Conservation (phyloP, 64 coral and sea anemone genomes). For the Porites lutea region DNA sequence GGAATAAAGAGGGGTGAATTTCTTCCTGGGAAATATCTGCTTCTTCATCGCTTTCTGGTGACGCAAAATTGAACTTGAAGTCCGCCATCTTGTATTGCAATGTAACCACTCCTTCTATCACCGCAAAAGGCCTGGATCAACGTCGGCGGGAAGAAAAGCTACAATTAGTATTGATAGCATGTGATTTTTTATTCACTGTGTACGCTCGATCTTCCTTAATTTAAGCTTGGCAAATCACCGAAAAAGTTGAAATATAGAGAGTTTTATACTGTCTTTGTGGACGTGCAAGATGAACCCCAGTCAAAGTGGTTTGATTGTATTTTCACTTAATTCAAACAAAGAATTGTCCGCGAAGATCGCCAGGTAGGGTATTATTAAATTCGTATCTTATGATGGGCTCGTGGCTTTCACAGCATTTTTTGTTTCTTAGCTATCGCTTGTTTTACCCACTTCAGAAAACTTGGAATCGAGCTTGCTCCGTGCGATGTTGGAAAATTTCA, state of each 20-base stretch:
- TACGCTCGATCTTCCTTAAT: too few relatives aligned
- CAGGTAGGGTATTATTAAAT: constrained; percentile 46
- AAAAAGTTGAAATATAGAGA: not conserved
- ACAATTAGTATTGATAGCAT: too few relatives aligned
- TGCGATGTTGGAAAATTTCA: constrained; percentile 80
- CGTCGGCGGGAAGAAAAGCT: not conserved
- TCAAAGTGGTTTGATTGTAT: constrained; percentile 86
- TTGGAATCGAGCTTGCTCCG: constrained; percentile 77
- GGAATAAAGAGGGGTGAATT: not conserved
- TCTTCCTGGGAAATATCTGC: not conserved
- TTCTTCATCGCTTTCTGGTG: not conserved
- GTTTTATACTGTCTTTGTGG: not conserved
- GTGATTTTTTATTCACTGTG: too few relatives aligned
- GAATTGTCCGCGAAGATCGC: constrained; percentile 93
- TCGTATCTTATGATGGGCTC: not conserved
- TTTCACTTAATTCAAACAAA: constrained; percentile 88
- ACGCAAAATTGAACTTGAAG: constrained; percentile 42
- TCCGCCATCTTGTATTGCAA: constrained; percentile 20
- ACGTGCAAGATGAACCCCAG: constrained; percentile 20
- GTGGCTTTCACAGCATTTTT: not conserved
- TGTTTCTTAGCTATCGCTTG: not conserved
- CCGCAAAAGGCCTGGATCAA: not conserved
- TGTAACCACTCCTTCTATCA: not conserved
- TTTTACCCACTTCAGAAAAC: constrained; percentile 57
- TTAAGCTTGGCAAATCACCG: too few relatives aligned